Conservation (phyloP, 2,797 vertebrate genomes). For the Bovichtus diacanthus region DNA sequence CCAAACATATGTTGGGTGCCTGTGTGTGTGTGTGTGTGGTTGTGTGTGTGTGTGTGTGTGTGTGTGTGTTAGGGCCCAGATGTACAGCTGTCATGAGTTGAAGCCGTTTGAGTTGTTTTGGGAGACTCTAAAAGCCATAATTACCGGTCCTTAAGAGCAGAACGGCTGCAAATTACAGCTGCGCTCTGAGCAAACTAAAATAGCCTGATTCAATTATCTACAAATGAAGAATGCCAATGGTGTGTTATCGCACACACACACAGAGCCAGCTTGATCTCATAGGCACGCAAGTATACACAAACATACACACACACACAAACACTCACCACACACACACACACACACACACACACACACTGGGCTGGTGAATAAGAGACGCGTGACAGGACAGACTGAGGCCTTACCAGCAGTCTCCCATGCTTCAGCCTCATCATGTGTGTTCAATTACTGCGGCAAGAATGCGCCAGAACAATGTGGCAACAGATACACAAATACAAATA, state of each 20-base stretch:
- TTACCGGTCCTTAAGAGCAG: conserved; percentile 75
- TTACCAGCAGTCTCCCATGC: conserved; percentile 42
- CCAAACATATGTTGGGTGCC: conserved; percentile 6
- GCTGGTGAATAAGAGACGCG: conserved; percentile 61
- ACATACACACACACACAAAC: no score
- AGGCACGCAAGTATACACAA: conserved; percentile 33
- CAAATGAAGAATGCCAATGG: conserved; percentile 74
- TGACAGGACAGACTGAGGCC: conserved; percentile 67
- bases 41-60: conserved; percentile 8
- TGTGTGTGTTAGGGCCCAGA: conserved; percentile 27
- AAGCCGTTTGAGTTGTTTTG: conserved; percentile 72
- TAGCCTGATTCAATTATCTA: conserved; percentile 82
- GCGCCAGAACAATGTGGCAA: conserved; percentile 43
- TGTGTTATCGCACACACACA: conserved; percentile 61
- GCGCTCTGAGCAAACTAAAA: conserved; percentile 73
- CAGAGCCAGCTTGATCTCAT: conserved; percentile 19
- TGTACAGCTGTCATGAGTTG: conserved; percentile 71
- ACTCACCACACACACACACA: conserved; percentile 9
- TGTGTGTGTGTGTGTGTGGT: conserved; percentile 13
- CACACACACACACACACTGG: conserved; percentile 8
- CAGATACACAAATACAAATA: conserved; percentile 29
- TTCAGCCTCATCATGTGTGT: conserved; percentile 74
- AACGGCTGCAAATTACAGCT: conserved; percentile 80
- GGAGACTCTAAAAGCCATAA: conserved; percentile 77
- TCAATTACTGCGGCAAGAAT: conserved; percentile 67